Conservation (phyloP, 2,888 invertebrate genomes). For the Drosophila dives region DNA sequence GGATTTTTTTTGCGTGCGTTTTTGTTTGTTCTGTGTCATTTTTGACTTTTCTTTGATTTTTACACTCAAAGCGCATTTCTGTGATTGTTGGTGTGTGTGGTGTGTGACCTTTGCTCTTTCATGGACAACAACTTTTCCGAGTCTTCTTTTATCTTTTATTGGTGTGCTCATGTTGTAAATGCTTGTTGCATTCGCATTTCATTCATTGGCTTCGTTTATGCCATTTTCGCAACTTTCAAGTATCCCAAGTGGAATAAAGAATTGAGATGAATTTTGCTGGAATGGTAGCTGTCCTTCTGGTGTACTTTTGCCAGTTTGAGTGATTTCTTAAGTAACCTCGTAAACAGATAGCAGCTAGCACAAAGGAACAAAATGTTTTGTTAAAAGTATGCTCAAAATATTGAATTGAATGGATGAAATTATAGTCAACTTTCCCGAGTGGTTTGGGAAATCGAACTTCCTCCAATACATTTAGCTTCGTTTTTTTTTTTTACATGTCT, state of each 20-base stretch:
- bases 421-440: neutral
- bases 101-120: slow-evolving; percentile 5
- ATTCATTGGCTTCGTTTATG: slow-evolving; percentile 3
- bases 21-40: slow-evolving; percentile 17
- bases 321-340: neutral
- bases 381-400: neutral
- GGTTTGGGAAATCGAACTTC: neutral
- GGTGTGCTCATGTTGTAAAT: slow-evolving; percentile 19
- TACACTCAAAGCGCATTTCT: neutral
- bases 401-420: neutral
- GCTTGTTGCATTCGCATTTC: slow-evolving; percentile 11
- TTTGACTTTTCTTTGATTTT: slow-evolving; percentile 32
- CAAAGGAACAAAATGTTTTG: neutral
- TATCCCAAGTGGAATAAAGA: slow-evolving; percentile 12
- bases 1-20: slow-evolving; percentile 43
- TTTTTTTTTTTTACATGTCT: neutral
- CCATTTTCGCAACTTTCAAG: slow-evolving; percentile 13
- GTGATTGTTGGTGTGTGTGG: neutral
- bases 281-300: neutral
- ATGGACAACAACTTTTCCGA: slow-evolving; percentile 21
- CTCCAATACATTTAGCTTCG: neutral
- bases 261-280: neutral
- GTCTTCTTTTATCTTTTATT: slow-evolving; percentile 34
- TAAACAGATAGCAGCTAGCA: neutral
- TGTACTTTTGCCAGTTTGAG: neutral